phyloP scores from a whole-genome alignment of 2,888 invertebrate species.

The Anarsia innoxiella region DNA sequence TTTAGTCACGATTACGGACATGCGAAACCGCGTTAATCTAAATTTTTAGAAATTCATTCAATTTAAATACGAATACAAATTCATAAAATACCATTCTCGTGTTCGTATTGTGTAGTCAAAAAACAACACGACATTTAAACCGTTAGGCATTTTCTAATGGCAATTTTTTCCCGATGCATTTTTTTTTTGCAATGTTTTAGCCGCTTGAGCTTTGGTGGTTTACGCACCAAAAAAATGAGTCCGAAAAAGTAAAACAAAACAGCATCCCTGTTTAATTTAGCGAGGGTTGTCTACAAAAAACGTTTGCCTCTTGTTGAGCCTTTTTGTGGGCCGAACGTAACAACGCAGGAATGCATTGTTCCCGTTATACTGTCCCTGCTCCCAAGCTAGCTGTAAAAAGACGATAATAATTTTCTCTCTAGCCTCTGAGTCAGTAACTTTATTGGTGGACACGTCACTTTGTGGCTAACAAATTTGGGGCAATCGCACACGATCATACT shows the following conservation, averaged over 20 bases:
- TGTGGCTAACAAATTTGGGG: no score
- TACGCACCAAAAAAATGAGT: slow-evolving; percentile 43
- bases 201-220: slow-evolving; percentile 32
- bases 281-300: slow-evolving; percentile 65
- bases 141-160: slow-evolving; percentile 10
- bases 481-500: no score
- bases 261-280: slow-evolving; percentile 70
- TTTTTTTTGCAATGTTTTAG: slow-evolving; percentile 7
- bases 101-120: slow-evolving; percentile 4
- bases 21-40: slow-evolving; percentile 41
- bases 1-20: slow-evolving; percentile 50
- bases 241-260: slow-evolving; percentile 54
- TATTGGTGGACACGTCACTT: slow-evolving; percentile 36
- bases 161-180: slow-evolving; percentile 8
- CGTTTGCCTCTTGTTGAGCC: slow-evolving; percentile 49
- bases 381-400: slow-evolving; percentile 47
- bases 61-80: slow-evolving; percentile 7
- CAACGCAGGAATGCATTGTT: slow-evolving; percentile 68
- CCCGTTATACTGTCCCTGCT: slow-evolving; percentile 48
- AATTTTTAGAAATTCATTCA: slow-evolving; percentile 26
- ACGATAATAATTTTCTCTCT: slow-evolving; percentile 38
- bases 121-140: neutral
- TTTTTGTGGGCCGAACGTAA: slow-evolving; percentile 65
- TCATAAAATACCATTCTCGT: slow-evolving; percentile 7
- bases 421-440: slow-evolving; percentile 40